phyloP scores from a whole-genome alignment of 2,113 vertebrate species.

The Myotis yumanensis region DNA sequence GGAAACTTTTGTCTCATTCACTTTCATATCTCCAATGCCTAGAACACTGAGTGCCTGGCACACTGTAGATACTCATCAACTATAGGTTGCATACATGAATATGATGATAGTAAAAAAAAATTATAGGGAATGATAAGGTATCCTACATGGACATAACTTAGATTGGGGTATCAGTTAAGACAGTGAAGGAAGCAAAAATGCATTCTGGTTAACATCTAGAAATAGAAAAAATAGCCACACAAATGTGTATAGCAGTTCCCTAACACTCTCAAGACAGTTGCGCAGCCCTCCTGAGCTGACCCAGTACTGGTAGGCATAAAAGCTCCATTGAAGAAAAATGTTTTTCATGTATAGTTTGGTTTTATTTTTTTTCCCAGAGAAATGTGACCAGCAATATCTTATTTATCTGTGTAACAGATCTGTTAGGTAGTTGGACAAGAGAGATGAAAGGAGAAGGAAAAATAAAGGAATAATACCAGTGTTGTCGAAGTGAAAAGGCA shows the following conservation, averaged over 20 bases:
- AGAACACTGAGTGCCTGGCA: not conserved
- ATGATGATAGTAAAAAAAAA: not conserved
- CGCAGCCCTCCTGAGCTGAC: not conserved
- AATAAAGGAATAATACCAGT: conserved; percentile 51
- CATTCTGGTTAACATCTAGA: not conserved
- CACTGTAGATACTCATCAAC: not conserved
- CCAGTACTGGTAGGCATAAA: not conserved
- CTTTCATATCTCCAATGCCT: not conserved
- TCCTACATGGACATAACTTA: not conserved
- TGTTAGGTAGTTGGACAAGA: conserved; percentile 41
- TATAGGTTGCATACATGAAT: not conserved
- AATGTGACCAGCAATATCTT: conserved; percentile 64
- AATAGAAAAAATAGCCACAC: not conserved
- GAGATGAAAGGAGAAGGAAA: conserved; percentile 64
- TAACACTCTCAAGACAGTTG: not conserved
- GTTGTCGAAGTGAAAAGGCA: conserved; percentile 59
- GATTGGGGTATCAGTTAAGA: not conserved
- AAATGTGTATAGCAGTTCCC: not conserved
- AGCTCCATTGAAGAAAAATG: conserved; percentile 34
- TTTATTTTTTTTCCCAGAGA: conserved; percentile 67
- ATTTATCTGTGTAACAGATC: conserved; percentile 58
- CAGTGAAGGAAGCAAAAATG: not conserved
- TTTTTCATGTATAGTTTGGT: conserved; percentile 39
- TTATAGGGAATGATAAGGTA: not conserved
- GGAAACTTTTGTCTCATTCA: not conserved